A percentile compares a stretch with the other conserved stretches of the same genome.
Evolutionary conservation across 2,797 vertebrate species (phyloP).

Genomic region (Staurois parvus): DNA sequence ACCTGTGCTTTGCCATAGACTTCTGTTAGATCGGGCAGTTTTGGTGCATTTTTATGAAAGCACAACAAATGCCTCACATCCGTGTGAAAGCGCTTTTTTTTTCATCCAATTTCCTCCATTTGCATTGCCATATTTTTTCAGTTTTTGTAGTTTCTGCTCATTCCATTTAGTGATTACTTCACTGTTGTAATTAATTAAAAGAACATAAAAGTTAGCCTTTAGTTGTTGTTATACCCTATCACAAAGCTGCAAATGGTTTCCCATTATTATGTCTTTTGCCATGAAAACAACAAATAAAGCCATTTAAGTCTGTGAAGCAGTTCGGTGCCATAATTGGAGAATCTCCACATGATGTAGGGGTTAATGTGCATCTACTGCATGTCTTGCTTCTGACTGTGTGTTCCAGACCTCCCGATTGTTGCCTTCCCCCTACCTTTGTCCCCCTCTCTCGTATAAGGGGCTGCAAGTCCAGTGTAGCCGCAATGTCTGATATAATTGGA

Average conservation of each 20-base stretch:
- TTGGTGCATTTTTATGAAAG: too few species aligned
- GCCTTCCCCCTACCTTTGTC: slow-evolving; percentile 33
- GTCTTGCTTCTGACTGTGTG: slow-evolving; percentile 6
- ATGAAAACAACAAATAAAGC: not conserved
- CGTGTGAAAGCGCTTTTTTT: too few species aligned
- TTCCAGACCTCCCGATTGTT: not conserved
- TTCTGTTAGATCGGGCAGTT: too few species aligned
- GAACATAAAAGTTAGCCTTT: not conserved
- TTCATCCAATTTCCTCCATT: too few species aligned
- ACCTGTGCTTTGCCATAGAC: too few species aligned
- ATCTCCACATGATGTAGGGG: not conserved
- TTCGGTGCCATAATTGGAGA: not conserved
- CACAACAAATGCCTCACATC: too few species aligned
- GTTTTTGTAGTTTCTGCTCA: not conserved
- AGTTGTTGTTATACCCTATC: not conserved
- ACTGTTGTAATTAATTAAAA: not conserved
- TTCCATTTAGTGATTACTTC: not conserved
- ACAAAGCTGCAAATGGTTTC: not conserved
- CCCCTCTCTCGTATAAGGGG: slow-evolving; percentile 61
- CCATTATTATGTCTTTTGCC: not conserved
- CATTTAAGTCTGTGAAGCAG: not conserved
- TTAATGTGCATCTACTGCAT: slow-evolving; percentile 10
- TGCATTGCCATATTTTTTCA: too few species aligned
- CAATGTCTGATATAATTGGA: slow-evolving; percentile 92
- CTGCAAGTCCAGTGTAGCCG: slow-evolving; percentile 78